A percentile compares a stretch with the other conserved stretches of the same genome.
These are phyloP conservation scores for Oplegnathus fasciatus DNA, from an alignment of 2,113 vertebrate genomes.

Conservation along the genomic window DNA sequence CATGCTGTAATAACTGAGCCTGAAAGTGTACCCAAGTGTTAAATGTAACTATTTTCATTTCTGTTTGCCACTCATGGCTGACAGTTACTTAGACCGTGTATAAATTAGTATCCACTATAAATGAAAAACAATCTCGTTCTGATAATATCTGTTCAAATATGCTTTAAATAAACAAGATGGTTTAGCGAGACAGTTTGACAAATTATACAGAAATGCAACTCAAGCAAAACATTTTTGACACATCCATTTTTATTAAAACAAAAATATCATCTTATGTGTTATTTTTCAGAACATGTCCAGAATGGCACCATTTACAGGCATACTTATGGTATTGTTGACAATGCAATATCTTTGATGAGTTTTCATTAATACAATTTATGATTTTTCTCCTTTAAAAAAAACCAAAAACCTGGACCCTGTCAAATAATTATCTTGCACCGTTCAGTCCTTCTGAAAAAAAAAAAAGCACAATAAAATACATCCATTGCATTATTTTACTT, in stretches of 20 bases:
- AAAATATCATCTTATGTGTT: conserved; percentile 71
- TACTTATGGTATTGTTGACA: conserved; percentile 40
- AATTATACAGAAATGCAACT: neutral
- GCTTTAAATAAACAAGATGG: neutral
- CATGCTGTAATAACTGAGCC: conserved; percentile 4
- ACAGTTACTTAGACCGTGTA: neutral
- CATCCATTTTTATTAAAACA: conserved; percentile 72
- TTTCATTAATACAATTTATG: conserved; percentile 18
- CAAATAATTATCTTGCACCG: neutral
- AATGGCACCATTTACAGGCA: conserved; percentile 74
- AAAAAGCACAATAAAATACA: conserved; percentile 37
- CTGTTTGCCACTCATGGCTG: neutral
- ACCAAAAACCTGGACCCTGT: neutral
- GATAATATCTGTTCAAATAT: neutral
- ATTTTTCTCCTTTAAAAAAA: neutral
- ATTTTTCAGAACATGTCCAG: conserved; percentile 54
- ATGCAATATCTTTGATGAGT: neutral
- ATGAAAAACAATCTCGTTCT: neutral
- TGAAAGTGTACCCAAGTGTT: neutral
- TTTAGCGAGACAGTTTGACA: neutral
- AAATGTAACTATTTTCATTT: neutral
- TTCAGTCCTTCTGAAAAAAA: conserved; percentile 25
- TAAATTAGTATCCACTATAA: no score
- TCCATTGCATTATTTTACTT: conserved; percentile 44
- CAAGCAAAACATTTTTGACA: conserved; percentile 6